These are phyloP conservation scores for Prionace glauca DNA, from an alignment of 2,797 vertebrate genomes.

Conservation along the genomic window DNA sequence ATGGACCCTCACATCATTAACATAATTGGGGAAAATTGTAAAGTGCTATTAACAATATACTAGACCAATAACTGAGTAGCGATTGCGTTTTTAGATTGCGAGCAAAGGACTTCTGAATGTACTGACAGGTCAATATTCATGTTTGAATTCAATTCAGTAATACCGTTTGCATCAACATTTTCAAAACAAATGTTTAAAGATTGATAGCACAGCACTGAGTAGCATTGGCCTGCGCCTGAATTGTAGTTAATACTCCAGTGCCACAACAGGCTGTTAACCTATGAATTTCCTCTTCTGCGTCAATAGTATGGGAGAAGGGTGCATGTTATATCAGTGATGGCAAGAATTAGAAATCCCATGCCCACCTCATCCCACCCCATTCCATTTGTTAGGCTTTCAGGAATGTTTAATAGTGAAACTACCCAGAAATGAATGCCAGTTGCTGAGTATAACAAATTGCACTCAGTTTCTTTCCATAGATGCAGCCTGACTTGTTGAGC, in stretches of 20 bases:
- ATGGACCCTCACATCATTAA: background rate
- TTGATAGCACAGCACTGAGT: background rate
- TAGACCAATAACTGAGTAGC: background rate
- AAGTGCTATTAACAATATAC: background rate
- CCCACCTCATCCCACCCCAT: background rate
- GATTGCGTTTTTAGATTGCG: background rate
- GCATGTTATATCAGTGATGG: background rate
- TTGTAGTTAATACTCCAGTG: background rate
- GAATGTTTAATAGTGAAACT: background rate
- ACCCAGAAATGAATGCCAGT: background rate
- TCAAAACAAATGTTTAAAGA: background rate
- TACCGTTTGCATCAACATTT: background rate
- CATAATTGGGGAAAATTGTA: background rate
- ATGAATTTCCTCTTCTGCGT: background rate
- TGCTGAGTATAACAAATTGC: too few relatives aligned
- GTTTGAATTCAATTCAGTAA: background rate
- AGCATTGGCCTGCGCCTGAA: background rate
- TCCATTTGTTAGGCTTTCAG: background rate
- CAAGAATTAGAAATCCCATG: background rate
- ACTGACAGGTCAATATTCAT: background rate
- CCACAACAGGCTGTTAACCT: background rate
- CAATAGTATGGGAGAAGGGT: background rate
- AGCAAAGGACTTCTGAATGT: background rate
- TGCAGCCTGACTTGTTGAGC: too few relatives aligned
- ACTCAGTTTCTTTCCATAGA: too few relatives aligned